phyloP scores from a whole-genome alignment of 2,113 vertebrate species.

The Phainopepla nitens region DNA sequence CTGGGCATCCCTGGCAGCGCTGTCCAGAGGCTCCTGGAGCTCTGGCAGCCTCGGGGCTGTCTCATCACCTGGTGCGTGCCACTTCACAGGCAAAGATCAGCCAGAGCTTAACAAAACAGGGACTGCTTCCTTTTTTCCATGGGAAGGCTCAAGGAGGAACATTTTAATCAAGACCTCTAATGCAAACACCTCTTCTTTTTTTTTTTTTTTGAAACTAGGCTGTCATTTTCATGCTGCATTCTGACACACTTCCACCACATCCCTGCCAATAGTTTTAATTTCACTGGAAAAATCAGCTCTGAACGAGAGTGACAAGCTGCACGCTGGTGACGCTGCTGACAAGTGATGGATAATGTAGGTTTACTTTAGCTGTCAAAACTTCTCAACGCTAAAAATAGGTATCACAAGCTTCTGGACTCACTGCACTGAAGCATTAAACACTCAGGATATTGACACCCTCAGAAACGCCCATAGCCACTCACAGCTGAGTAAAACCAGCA shows the following conservation, averaged over 20 bases:
- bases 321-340: neutral
- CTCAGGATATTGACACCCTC: neutral
- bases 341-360: neutral
- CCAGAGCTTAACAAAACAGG: neutral
- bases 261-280: conserved; percentile 31
- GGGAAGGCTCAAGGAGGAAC: neutral
- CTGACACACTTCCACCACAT: neutral
- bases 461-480: neutral
- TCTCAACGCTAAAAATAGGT: conserved; percentile 39
- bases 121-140: neutral
- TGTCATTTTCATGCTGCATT: neutral
- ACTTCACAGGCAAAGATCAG: neutral
- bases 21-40: neutral
- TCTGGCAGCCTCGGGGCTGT: neutral
- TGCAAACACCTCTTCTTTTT: conserved; percentile 5
- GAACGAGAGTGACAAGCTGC: conserved; percentile 28
- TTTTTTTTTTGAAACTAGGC: neutral
- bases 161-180: neutral
- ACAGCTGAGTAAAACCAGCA: neutral
- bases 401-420: conserved; percentile 4
- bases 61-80: rapidly evolving
- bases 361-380: conserved; percentile 32
- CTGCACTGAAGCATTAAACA: neutral
- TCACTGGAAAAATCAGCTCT: neutral
- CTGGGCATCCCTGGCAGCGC: rapidly evolving